A percentile compares a stretch with the other conserved stretches of the same genome.
Conservation (phyloP, 2,888 invertebrate species). For the Dicranocentrus wangi region DNA sequence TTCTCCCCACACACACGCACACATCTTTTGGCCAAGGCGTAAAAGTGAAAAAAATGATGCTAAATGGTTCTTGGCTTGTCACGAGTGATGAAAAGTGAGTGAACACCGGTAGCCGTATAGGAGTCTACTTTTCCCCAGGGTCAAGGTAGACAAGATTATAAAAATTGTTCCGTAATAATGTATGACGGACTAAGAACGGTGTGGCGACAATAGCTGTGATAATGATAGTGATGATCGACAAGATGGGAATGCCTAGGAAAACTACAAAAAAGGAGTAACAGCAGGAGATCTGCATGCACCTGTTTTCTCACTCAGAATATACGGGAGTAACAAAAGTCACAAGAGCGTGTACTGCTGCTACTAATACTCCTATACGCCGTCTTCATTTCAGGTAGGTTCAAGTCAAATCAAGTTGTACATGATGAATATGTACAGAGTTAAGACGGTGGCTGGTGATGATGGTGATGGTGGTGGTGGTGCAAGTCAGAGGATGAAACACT, state of each 20-base stretch:
- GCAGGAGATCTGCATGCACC: constrained; percentile 48
- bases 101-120: constrained; percentile 30
- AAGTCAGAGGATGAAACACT: no score
- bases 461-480: no score
- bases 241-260: constrained; percentile 19
- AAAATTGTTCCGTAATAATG: constrained; percentile 3
- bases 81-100: not conserved
- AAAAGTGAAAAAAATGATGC: no score
- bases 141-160: constrained; percentile 43
- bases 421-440: no score
- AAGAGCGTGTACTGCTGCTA: constrained; percentile 3
- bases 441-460: no score
- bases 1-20: no score
- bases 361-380: not conserved
- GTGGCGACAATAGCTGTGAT: constrained; percentile 35
- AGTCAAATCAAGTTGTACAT: not conserved
- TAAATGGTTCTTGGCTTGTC: no score
- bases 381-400: constrained; percentile 12
- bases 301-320: constrained; percentile 28
- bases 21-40: no score
- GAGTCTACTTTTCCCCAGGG: constrained; percentile 49
- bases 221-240: constrained; percentile 30
- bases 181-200: not conserved
- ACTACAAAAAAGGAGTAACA: constrained; percentile 35
- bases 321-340: constrained; percentile 26